Percentiles rank a stretch among this genome's conserved stretches.
phyloP scores from a whole-genome alignment of 2,888 invertebrate species.

The Pycnomerus fuliginosus region DNA sequence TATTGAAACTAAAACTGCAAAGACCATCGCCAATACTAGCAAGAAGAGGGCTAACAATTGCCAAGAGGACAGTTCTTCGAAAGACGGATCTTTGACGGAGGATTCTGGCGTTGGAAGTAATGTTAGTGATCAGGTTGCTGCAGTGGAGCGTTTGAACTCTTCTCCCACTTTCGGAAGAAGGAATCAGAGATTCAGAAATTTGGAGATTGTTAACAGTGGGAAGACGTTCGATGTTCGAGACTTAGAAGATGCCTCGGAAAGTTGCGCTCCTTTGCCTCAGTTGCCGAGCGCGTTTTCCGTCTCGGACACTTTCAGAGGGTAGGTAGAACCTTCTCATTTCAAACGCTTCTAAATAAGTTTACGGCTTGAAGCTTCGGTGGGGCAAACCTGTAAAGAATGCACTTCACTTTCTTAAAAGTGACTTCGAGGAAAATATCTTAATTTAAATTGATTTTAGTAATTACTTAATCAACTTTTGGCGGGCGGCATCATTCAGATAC shows the following conservation, averaged over 20 bases:
- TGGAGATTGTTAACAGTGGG: slow-evolving; percentile 72
- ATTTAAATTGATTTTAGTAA: too few species aligned
- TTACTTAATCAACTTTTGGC: too few species aligned
- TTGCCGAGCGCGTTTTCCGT: slow-evolving; percentile 56
- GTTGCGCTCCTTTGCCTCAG: slow-evolving; percentile 64
- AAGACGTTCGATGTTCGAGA: slow-evolving; percentile 77
- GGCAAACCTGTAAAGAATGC: too few species aligned
- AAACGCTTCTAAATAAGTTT: too few species aligned
- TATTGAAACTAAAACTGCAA: slow-evolving; percentile 69
- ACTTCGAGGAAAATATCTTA: too few species aligned
- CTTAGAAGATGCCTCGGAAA: slow-evolving; percentile 60
- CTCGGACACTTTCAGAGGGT: slow-evolving; percentile 31
- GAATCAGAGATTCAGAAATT: slow-evolving; percentile 62
- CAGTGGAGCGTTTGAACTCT: slow-evolving; percentile 47
- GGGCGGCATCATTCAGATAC: too few species aligned
- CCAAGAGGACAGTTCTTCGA: slow-evolving; percentile 48
- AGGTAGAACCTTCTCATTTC: too few species aligned
- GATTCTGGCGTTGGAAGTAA: slow-evolving; percentile 62
- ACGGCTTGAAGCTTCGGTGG: too few species aligned
- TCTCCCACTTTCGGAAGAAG: slow-evolving; percentile 43
- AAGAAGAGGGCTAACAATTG: slow-evolving; percentile 60
- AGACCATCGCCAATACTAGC: slow-evolving; percentile 71
- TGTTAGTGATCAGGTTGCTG: slow-evolving; percentile 33
- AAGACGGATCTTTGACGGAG: slow-evolving; percentile 64
- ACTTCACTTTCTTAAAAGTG: too few species aligned